phyloP scores from a whole-genome alignment of 2,888 invertebrate genomes.

The Vanessa cardui region DNA sequence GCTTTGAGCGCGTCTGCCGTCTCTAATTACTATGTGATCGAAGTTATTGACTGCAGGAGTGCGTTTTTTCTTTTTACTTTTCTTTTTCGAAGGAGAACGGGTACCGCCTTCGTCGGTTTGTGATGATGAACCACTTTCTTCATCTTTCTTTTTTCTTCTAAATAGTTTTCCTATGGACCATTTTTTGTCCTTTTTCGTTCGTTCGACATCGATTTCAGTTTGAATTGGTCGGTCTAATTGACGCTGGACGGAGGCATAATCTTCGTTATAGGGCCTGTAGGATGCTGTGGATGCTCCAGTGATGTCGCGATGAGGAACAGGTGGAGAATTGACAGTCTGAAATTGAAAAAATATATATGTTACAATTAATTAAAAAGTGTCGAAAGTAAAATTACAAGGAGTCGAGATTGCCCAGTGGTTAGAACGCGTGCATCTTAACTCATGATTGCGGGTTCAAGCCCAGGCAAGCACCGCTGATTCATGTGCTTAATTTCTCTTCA shows the following conservation, averaged over 20 bases:
- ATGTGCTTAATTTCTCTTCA: no score
- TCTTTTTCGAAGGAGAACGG: conserved; percentile 69
- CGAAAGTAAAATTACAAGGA: no score
- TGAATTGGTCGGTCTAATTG: conserved; percentile 63
- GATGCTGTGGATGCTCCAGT: conserved; percentile 56
- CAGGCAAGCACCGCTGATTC: no score
- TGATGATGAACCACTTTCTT: conserved; percentile 82
- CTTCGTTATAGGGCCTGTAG: conserved; percentile 72
- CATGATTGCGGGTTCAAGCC: no score
- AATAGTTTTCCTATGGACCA: conserved; percentile 93
- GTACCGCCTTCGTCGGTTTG: conserved; percentile 76
- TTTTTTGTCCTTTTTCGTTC: conserved; percentile 85
- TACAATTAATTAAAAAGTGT: no score
- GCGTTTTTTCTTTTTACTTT: conserved; percentile 80
- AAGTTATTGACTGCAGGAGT: conserved; percentile 82
- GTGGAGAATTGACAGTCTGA: conserved; percentile 80
- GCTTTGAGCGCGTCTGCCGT: conserved; percentile 78
- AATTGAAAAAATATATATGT: conserved; percentile 52
- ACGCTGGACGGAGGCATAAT: conserved; percentile 66
- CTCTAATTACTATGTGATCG: conserved; percentile 85
- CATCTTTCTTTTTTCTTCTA: conserved; percentile 88
- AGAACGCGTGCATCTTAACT: no score
- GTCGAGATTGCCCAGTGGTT: no score
- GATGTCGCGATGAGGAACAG: conserved; percentile 73
- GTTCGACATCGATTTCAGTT: conserved; percentile 66